Percentiles rank a stretch among this genome's conserved stretches.
phyloP scores from a whole-genome alignment of 2,888 invertebrate genomes.

The Gnatocerus cornutus region DNA sequence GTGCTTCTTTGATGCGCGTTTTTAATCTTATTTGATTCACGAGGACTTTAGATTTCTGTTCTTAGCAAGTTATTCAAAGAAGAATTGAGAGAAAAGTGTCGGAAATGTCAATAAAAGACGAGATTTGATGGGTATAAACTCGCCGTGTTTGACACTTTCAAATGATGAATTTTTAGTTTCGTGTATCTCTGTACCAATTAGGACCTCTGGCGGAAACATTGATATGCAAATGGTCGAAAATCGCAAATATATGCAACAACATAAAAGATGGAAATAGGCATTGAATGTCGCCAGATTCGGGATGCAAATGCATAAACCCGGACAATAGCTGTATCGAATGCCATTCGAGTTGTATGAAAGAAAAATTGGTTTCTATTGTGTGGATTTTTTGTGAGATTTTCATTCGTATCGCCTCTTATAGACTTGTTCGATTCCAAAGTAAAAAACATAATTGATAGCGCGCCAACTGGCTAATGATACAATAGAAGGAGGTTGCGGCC shows the following conservation, averaged over 20 bases:
- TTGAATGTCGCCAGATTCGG: conserved; percentile 25
- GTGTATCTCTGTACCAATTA: conserved; percentile 1
- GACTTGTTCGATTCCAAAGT: not conserved
- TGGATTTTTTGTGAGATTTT: conserved; percentile 34
- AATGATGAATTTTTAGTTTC: not conserved
- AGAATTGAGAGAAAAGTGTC: no score
- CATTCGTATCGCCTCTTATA: conserved; percentile 32
- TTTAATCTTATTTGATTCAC: conserved; percentile 13
- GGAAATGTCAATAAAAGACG: no score
- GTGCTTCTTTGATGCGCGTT: conserved; percentile 9
- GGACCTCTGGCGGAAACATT: conserved; percentile 4
- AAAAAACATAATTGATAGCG: no score
- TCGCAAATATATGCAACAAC: conserved; percentile 21
- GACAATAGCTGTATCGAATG: conserved; percentile 49
- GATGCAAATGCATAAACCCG: conserved; percentile 43
- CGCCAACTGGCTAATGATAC: no score
- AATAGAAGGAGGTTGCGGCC: no score
- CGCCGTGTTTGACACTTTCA: no score
- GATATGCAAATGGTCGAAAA: conserved; percentile 1
- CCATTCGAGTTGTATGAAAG: conserved; percentile 45
- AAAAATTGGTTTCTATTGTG: conserved; percentile 50
- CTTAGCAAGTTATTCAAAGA: not conserved
- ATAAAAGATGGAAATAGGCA: conserved; percentile 18
- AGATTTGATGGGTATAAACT: no score
- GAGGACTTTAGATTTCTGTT: not conserved